Percentiles rank a stretch among this genome's conserved stretches.
Evolutionary conservation across 35 echinoderm and acorn worm genomes (phyloP).

Genomic region (Apostichopus parvimensis): DNA sequence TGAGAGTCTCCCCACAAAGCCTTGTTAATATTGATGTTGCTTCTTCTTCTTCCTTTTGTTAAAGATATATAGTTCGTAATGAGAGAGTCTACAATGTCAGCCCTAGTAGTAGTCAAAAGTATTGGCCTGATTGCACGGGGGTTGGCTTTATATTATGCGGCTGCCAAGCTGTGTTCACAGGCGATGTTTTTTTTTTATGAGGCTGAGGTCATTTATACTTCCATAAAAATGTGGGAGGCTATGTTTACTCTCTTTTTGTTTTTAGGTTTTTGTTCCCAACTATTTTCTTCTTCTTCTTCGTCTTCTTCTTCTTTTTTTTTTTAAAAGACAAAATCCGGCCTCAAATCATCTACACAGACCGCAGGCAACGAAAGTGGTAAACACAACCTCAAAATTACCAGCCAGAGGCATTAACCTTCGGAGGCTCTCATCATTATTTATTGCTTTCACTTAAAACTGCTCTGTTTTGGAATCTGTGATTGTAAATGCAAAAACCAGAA

Average conservation of each 20-base stretch:
- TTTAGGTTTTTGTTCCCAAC: too few relatives aligned
- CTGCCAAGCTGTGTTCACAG: neutral
- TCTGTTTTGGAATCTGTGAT: neutral
- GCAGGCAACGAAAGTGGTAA: conserved; percentile 29
- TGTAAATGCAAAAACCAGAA: neutral
- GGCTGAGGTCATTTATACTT: neutral
- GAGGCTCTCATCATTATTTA: neutral
- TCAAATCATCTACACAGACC: conserved; percentile 20
- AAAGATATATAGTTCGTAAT: conserved; percentile 25
- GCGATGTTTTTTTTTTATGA: neutral
- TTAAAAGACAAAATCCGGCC: conserved; percentile 2
- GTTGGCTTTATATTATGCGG: neutral
- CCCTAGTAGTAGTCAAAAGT: neutral
- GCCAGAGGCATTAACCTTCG: conserved; percentile 44
- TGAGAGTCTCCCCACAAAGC: conserved; percentile 34
- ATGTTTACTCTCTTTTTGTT: too few relatives aligned
- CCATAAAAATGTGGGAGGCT: neutral
- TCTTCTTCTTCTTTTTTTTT: too few relatives aligned
- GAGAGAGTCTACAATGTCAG: neutral
- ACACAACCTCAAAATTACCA: conserved; percentile 20
- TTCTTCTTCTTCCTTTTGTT: conserved; percentile 34
- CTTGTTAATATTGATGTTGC: conserved; percentile 58
- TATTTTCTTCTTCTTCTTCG: too few relatives aligned
- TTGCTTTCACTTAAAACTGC: neutral
- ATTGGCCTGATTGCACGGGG: neutral